phyloP scores from a whole-genome alignment of 2,888 invertebrate species.

The Caenorhabditis sp. region DNA sequence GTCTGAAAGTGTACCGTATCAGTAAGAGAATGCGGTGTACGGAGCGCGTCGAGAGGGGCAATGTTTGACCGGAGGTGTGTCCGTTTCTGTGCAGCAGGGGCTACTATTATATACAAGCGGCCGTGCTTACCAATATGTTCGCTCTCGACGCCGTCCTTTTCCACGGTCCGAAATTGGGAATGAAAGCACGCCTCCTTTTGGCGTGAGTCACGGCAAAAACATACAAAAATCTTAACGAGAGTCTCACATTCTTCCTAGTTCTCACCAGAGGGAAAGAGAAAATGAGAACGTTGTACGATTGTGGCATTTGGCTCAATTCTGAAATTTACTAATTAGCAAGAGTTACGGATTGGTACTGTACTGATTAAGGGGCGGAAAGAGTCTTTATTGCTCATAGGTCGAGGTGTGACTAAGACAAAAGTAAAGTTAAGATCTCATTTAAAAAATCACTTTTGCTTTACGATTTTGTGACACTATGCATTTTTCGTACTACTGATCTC shows the following conservation, averaged over 20 bases:
- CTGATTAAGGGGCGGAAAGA: too few species aligned
- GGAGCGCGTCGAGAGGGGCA: not conserved
- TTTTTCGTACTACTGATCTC: too few species aligned
- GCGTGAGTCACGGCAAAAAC: constrained; percentile 46
- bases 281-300: constrained; percentile 38
- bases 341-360: constrained; percentile 1
- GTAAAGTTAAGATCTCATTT: not conserved
- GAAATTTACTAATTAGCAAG: not conserved
- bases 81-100: constrained; percentile 54
- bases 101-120: constrained; percentile 51
- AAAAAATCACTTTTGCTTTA: too few species aligned
- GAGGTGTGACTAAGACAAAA: not conserved
- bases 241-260: constrained; percentile 26
- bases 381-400: too few species aligned
- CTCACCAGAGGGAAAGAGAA: constrained; percentile 2
- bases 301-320: not conserved
- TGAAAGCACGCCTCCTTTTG: constrained; percentile 47
- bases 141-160: constrained; percentile 38
- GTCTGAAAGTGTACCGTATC: constrained; percentile 26
- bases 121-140: constrained; percentile 52
- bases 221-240: constrained; percentile 42
- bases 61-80: constrained; percentile 56
- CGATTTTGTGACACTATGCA: too few species aligned
- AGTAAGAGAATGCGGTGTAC: constrained; percentile 14
- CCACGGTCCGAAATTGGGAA: constrained; percentile 49